Base-by-base conservation (phyloP, 1,140 invertebrate genomes). In the Gryon sp. region DNA sequence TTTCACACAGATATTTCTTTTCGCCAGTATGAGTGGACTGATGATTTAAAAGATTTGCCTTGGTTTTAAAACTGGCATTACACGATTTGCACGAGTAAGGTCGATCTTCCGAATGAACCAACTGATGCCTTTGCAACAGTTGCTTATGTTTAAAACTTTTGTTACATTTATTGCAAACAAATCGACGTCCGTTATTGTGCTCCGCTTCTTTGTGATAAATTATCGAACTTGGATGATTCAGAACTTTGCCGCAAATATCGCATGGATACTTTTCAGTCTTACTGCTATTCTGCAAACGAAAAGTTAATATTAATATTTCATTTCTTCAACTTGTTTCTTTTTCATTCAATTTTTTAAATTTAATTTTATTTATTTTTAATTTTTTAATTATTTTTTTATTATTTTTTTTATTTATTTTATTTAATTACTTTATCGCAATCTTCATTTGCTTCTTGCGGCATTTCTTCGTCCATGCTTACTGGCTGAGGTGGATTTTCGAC, bases 121-220 rank as follows among this genome's bases (percentile, higher is more conserved):
- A 80, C 82, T 94, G 93, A 86, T 94, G 93, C 4, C 92, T 84
- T 79, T 92, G 91, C 38, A 94, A 82, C 22, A 94, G 83, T 76
- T 93, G 92, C 38, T 91, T 92, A 81, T 94, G 93, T 69, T 93
- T 93, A 81, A 94, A 94, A 73, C 85, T 88, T 78, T 93, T 93
- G 11, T 90, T 90, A 85, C 93, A 94, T 80, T 92, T 92, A 68
- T 90, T 92, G 82, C 93, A 94, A 6, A 93, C 91, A 86, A 92
- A 94, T 59, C 90, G 87, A 45, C 90, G 87, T 1, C 90, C 90
- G 68, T 91, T 89, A 63, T 91, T 92, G 78, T 94, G 93, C 78
- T 92, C 92, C 0, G 93, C 89, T 82, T 93, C 91, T 81, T 92
- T 92, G 83, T 94, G 93, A 84, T 94, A 94, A 14, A 92, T 84